Evolutionary conservation across 2,888 invertebrate genomes (phyloP).

Genomic region (Camponotus fellah): DNA sequence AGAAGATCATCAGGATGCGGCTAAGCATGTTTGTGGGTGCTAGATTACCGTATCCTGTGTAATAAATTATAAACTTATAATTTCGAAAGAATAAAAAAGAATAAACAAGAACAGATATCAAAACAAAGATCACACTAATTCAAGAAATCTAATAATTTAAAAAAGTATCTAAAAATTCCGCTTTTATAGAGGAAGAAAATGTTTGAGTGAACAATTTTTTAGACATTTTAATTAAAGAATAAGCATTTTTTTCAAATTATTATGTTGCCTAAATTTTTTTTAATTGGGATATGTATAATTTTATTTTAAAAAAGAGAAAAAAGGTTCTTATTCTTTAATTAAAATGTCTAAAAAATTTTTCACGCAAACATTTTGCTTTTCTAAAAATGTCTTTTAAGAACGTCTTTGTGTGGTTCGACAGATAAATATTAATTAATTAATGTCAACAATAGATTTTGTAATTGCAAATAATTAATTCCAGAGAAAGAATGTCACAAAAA

Average conservation of each 20-base stretch:
- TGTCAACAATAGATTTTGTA: background rate
- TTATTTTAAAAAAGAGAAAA: too few species aligned
- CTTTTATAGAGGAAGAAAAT: too few species aligned
- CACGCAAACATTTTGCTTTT: background rate
- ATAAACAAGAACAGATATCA: background rate
- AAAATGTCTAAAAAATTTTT: background rate
- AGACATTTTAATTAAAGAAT: too few species aligned
- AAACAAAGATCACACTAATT: constrained; percentile 7
- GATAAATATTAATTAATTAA: background rate
- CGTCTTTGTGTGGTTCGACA: background rate
- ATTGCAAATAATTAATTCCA: background rate
- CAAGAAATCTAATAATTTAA: background rate
- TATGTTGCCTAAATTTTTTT: too few species aligned
- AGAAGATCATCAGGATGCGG: constrained; percentile 95
- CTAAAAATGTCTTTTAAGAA: background rate
- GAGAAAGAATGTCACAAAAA: background rate
- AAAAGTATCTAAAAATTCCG: background rate
- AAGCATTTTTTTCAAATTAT: too few species aligned
- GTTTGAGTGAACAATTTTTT: too few species aligned
- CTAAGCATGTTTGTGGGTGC: constrained; percentile 93
- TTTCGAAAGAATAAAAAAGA: background rate
- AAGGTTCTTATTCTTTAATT: background rate
- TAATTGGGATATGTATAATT: too few species aligned
- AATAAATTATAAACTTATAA: background rate
- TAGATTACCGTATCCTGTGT: constrained; percentile 94